Evolutionary conservation across 2,797 vertebrate species (phyloP), one percentile per base, ranked within the genome.

Genomic region (Thalassophryne amazonica): DNA sequence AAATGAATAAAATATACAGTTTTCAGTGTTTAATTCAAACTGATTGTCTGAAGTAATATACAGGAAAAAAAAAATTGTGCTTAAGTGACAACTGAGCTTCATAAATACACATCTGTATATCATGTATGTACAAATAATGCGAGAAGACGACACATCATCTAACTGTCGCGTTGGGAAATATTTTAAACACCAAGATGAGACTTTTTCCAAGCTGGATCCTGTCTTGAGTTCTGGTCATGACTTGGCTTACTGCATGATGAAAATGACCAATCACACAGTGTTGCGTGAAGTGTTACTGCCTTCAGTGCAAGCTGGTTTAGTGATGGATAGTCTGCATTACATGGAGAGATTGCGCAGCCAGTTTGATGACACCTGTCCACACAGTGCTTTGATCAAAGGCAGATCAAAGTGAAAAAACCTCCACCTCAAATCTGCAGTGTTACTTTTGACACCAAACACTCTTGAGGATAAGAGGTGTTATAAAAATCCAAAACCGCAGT

Each of bases 11-110:
- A 82, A 77, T 69, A 81, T 66, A 76, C 28, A 13, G 5, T 51
- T 65, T 86, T 76, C 50, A 80, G 68, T 37, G 42, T 84, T 85
- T 86, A 89, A 76, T 88, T 84, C 67, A 85, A 88, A 86, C 19
- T 83, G 84, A 91, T 91, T 89, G 88, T 89, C 87, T 84, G 60
- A 72, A 83, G 69, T 84, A 82, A 54, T 66, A 60, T 55, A 75
- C 52, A 73, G 50, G n/a, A n/a, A n/a, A n/a, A n/a, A n/a, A n/a
- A 69, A 54, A 55, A 13, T 52, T 76, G 70, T 85, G 76, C 75
- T 81, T 62, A 86, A 86, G 75, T 80, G 73, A 83, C 74, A 86
- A 73, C 67, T 86, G 65, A 62, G 76, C 85, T 80, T 70, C 79
- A 87, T 85, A 82, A 86, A 86, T 85, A 88, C 82, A 89, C 71